These are phyloP conservation scores for Drosophila macrospina DNA, from an alignment of 2,888 invertebrate genomes.

Conservation along the genomic window DNA sequence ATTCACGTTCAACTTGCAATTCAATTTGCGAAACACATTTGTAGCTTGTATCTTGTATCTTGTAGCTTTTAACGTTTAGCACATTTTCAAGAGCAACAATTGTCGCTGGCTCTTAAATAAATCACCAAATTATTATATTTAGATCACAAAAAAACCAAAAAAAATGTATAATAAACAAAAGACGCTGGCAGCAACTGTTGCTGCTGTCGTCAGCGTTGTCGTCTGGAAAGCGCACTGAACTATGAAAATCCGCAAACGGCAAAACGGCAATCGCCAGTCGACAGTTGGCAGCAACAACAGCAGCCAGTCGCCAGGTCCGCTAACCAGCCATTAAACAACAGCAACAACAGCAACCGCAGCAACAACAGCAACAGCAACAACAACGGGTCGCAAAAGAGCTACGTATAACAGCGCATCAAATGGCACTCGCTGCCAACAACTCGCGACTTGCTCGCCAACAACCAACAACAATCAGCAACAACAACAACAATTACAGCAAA, in stretches of 20 bases:
- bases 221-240: constrained; percentile 82
- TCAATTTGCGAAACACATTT: constrained; percentile 6
- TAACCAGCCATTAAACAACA: constrained; percentile 59
- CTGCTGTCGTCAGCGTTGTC: constrained; percentile 66
- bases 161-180: background rate
- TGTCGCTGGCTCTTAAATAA: constrained; percentile 40
- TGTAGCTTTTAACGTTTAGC: constrained; percentile 28
- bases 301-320: constrained; percentile 56
- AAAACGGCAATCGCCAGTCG: constrained; percentile 54
- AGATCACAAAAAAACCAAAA: constrained; percentile 19
- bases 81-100: constrained; percentile 57
- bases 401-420: constrained; percentile 66
- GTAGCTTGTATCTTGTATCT: constrained; percentile 7
- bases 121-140: constrained; percentile 58
- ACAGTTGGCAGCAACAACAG: constrained; percentile 35
- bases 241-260: constrained; percentile 75
- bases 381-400: constrained; percentile 41
- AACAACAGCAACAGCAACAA: constrained; percentile 30
- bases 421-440: constrained; percentile 71
- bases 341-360: constrained; percentile 23
- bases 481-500: constrained; percentile 15
- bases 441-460: constrained; percentile 42
- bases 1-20: background rate
- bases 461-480: constrained; percentile 11
- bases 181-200: constrained; percentile 16